Evolutionary conservation across 2,888 invertebrate genomes (phyloP).

Genomic region (Leucozona laternaria): DNA sequence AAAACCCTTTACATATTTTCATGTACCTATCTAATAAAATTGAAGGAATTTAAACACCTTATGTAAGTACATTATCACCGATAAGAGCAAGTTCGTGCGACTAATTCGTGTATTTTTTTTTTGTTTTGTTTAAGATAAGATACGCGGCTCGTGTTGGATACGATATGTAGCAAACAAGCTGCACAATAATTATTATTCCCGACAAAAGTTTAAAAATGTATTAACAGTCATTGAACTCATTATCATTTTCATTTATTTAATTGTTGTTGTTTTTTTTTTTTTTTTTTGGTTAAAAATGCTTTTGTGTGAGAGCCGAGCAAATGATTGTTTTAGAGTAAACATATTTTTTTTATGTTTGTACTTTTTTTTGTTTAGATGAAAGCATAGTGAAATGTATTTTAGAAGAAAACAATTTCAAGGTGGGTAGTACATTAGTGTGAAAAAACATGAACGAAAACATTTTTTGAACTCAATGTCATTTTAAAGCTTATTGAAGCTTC

Average conservation of each 20-base stretch:
- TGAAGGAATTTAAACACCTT: neutral
- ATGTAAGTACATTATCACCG: too few relatives aligned
- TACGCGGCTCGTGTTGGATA: constrained; percentile 42
- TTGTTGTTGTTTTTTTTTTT: neutral
- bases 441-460: constrained; percentile 30
- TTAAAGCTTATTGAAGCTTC: constrained; percentile 30
- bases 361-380: neutral
- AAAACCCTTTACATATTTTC: too few relatives aligned
- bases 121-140: constrained; percentile 9
- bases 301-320: constrained; percentile 5
- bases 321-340: constrained; percentile 17
- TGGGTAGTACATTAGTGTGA: neutral
- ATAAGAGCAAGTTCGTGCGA: constrained; percentile 9
- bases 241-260: constrained; percentile 44
- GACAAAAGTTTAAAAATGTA: constrained; percentile 57
- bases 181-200: constrained; percentile 46
- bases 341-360: neutral
- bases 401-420: constrained; percentile 7
- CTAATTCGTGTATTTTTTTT: neutral
- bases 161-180: constrained; percentile 32
- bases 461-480: constrained; percentile 29
- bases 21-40: neutral
- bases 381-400: neutral
- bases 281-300: neutral
- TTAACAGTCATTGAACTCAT: constrained; percentile 74